Evolutionary conservation across 2,888 invertebrate genomes (phyloP), one percentile per base, ranked within the genome.

Genomic region (Apoderus coryli): DNA sequence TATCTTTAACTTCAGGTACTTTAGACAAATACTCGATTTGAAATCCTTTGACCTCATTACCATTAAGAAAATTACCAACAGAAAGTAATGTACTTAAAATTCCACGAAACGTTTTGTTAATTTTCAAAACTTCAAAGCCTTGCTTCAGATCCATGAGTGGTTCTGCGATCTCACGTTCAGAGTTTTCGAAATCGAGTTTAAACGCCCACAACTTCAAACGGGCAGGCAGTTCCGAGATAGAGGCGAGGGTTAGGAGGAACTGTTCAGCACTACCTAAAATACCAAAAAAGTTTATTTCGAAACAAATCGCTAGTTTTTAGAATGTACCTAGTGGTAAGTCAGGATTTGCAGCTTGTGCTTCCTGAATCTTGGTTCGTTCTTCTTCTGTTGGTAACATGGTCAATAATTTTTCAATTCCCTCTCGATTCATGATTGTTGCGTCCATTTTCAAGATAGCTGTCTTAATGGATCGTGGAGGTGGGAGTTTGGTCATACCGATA

Each of bases 401-500:
- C 35, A 98, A 59, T 31, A 98, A 68, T 69, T 99, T 99, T 67
- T 95, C 95, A 43, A 96, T 93, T 14, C 93, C 93, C 60, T 99
- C 98, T 45, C 93, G 70, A 45, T 93, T 98, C 61, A 99, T 86
- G 26, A 98, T 90, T 2, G 93, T 88, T 2, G 88, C 85, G 56
- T 99, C 98, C 93, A 99, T 99, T 63, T 98, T 99, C 57, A 98
- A 65, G 39, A 93, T 90, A 14, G 96, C 98, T n/a, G 93, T 85
- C 56, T 96, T 96, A 40, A 99, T 99, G 4, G 95, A 89, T 41
- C 93, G 73, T 0, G 95, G 89, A 1, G 95, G 95, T 2, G 98
- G 98, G 40, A 99, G 64, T 56, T 95, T 96, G 12, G 96, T 99
- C 80, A 99, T 85, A 10, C 95, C 95, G 47, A 99, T 99, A 57